Evolutionary conservation across 2,888 invertebrate genomes (phyloP), one percentile per base, ranked within the genome.

Genomic region (Leucophenga maculata): DNA sequence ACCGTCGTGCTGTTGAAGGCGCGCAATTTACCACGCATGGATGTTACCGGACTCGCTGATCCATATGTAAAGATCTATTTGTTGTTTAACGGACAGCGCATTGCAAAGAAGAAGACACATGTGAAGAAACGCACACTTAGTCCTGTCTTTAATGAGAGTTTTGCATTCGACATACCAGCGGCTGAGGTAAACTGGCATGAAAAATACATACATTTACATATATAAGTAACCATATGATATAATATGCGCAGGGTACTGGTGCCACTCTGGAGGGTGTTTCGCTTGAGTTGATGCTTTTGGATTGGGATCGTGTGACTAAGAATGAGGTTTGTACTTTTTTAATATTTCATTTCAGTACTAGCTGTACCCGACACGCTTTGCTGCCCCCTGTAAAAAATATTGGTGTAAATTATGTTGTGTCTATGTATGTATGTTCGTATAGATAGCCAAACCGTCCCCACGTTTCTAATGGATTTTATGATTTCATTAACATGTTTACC

Each of bases 91-190:
- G 96, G 97, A n/a, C 98, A 98, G 87, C 93, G 98, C 75, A 96
- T 99, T 83, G 97, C 97, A 64, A 99, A 99, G 91, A 98, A 98
- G 92, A 98, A 99, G 91, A 99, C 99, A 0, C 98, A 98, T 88
- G 98, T 99, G 64, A 98, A 98, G 92, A 99, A 98, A 89, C 93
- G 98, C 69, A 99, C 99, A 0, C 91, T 98, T 80, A 97, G 97
- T 90, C 99, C 99, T 0, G 98, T 99, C 69, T 99, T 98, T 91
- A 99, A 99, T 90, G 99, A 99, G 90, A 97, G 97, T 67, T 98
- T 99, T 89, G 96, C 97, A 68, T 99, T 99, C 88, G 98, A 99
- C 84, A 95, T 99, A 77, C 98, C 97, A 18, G 93, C 94, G 64
- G 92, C 90, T 86, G 90, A 90, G 94, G 88, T 88, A 69, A 11